These are phyloP conservation scores for Potorous gilbertii DNA, from an alignment of 2,797 vertebrate species.

Conservation along the genomic window DNA sequence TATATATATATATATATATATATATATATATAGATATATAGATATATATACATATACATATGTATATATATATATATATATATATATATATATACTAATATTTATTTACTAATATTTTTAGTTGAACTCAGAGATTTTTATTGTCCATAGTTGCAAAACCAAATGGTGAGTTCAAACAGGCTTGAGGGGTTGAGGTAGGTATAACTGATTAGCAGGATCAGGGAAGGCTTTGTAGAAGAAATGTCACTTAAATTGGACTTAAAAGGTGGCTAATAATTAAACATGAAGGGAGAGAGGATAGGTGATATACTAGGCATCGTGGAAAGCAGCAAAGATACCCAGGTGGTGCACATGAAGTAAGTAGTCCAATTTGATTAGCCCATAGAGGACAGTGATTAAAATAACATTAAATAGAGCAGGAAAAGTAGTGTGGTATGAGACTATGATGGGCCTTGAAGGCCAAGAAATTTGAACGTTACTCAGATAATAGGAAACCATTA, in stretches of 20 bases:
- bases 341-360: neutral
- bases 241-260: neutral
- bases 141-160: neutral
- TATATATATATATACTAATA: neutral
- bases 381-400: neutral
- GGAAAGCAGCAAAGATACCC: neutral
- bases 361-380: neutral
- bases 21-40: no score
- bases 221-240: neutral
- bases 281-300: neutral
- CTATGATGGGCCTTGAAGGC: neutral
- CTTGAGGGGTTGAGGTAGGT: neutral
- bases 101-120: neutral
- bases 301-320: neutral
- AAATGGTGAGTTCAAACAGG: neutral
- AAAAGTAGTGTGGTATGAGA: neutral
- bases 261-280: neutral
- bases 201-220: neutral
- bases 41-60: no score
- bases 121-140: neutral
- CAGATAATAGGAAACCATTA: neutral
- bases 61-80: no score
- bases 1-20: no score
- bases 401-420: neutral
- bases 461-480: neutral